A percentile compares a stretch with the other conserved stretches of the same genome.
Conservation (phyloP, 2,888 invertebrate species). For the Mechanitis messenoides region DNA sequence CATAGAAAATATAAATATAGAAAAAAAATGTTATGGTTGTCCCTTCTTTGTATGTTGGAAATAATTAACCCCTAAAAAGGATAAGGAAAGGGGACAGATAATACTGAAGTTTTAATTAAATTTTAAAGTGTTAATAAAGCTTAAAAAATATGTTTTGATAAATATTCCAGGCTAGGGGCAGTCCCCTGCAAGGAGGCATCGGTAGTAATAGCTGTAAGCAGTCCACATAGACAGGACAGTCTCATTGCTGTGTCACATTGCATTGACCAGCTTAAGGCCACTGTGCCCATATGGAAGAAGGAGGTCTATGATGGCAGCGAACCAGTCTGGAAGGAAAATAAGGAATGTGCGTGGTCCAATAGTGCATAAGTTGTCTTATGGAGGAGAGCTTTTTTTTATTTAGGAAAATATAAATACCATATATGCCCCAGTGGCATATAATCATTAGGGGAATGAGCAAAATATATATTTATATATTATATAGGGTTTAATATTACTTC, state of each 20-base stretch:
- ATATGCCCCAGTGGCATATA: too few relatives aligned
- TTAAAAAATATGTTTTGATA: neutral
- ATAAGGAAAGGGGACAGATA: too few relatives aligned
- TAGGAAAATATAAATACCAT: too few relatives aligned
- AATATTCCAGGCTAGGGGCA: constrained; percentile 79
- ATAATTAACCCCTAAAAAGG: too few relatives aligned
- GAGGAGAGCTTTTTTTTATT: neutral
- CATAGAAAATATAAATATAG: too few relatives aligned
- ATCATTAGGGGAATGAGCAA: neutral
- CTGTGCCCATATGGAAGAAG: constrained; percentile 97
- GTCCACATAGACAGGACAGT: constrained; percentile 89
- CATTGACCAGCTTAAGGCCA: constrained; percentile 89
- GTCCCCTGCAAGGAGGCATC: constrained; percentile 93
- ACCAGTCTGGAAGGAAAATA: constrained; percentile 87
- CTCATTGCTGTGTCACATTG: constrained; percentile 88
- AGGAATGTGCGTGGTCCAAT: constrained; percentile 86
- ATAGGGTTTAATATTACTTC: neutral
- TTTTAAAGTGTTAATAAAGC: too few relatives aligned
- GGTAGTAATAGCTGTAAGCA: constrained; percentile 92
- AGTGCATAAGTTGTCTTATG: constrained; percentile 8
- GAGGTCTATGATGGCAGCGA: constrained; percentile 85
- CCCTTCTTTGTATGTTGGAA: too few relatives aligned
- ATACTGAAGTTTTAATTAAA: too few relatives aligned
- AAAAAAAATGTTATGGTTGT: too few relatives aligned
- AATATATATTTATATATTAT: neutral